A percentile compares a stretch with the other conserved stretches of the same genome.
Evolutionary conservation across 53 echinoderm and acorn worm genomes (phyloP).

Genomic region (Mesocentrotus franciscanus): DNA sequence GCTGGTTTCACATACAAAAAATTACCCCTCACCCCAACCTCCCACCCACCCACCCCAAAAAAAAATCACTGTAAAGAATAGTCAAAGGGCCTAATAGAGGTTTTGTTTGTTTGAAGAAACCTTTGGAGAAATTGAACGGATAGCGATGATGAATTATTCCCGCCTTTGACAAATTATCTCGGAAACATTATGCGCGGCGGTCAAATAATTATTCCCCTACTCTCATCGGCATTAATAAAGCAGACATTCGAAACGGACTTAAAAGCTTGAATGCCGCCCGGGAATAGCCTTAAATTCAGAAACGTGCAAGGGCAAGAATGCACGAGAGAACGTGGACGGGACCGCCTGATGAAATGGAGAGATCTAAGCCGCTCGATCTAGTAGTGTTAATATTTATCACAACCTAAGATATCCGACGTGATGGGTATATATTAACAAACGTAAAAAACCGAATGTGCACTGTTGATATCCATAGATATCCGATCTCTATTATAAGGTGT

Average conservation of each 20-base stretch:
- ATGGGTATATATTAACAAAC: not conserved
- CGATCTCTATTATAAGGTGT: no score
- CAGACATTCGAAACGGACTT: constrained; percentile 14
- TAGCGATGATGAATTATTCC: not conserved
- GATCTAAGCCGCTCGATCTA: not conserved
- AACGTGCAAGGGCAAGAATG: not conserved
- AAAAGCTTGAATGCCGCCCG: constrained; percentile 11
- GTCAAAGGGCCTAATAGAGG: no score
- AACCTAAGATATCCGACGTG: not conserved
- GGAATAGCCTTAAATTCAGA: constrained; percentile 15
- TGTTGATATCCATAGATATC: no score
- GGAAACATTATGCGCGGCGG: not conserved
- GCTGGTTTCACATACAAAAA: not conserved
- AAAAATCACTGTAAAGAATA: no score
- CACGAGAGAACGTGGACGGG: not conserved
- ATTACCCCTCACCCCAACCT: not conserved
- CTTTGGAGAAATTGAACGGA: not conserved
- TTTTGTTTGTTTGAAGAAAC: not conserved
- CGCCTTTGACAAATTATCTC: not conserved
- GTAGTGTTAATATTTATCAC: not conserved
- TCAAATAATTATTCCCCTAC: constrained; percentile 6
- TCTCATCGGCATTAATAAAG: constrained; percentile 34
- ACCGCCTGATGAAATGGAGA: not conserved
- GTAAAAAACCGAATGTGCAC: not conserved
- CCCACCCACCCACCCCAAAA: no score